Conservation (phyloP, 2,888 invertebrate species). For the Drosophila mercatorum region DNA sequence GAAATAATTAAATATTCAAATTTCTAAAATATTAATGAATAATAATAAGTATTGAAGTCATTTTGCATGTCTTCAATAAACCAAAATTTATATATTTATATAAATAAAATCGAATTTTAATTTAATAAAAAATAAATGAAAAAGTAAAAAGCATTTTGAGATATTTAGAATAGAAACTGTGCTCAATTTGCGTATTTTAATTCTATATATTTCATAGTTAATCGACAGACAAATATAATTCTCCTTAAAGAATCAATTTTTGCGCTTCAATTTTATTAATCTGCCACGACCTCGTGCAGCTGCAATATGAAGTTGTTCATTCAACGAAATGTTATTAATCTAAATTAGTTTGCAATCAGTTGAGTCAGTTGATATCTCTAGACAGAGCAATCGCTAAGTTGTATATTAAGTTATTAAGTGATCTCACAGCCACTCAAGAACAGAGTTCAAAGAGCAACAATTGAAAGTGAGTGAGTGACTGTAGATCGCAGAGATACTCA, state of each 20-base stretch:
- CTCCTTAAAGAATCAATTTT: neutral
- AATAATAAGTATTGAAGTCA: neutral
- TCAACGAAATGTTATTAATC: neutral
- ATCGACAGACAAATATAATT: no score
- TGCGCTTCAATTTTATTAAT: neutral
- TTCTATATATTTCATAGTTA: no score
- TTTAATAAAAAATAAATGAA: no score
- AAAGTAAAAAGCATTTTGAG: neutral
- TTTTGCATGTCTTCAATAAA: neutral
- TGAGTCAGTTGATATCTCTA: neutral
- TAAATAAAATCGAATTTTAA: no score
- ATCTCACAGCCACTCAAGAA: constrained; percentile 12
- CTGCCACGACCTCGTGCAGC: neutral
- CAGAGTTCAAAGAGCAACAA: constrained; percentile 24
- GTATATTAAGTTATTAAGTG: constrained; percentile 12
- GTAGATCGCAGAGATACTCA: constrained; percentile 1
- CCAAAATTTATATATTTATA: neutral
- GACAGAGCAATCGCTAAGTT: neutral
- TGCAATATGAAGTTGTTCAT: neutral
- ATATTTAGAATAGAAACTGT: neutral
- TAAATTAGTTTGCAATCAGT: constrained; percentile 18
- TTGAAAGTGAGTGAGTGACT: constrained; percentile 7
- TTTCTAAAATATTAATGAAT: no score
- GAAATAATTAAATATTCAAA: no score
- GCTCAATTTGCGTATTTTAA: no score